Base-by-base conservation (phyloP, 2,888 invertebrate genomes). In the Ommatoiulus sabulosus region DNA sequence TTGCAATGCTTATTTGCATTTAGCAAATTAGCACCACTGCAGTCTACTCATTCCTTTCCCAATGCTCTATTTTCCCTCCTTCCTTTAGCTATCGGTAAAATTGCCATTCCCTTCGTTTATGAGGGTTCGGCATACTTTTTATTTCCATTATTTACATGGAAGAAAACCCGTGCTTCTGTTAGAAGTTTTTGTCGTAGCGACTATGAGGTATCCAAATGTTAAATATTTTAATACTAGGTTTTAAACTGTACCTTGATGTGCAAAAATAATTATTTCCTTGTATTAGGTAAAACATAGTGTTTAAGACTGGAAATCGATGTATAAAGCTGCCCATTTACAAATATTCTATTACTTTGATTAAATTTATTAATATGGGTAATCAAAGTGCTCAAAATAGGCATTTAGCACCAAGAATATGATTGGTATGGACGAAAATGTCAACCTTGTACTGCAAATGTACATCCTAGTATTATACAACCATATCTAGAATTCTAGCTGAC, bases 11-110 rank as follows among this genome's bases (percentile, higher is more conserved):
- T 35, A 80, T 80, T 24, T 24, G 43, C 24, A 80, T 12, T 80
- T 80, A 80, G 80, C 80, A 80, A 80, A 12, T 80, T 80, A 80
- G 80, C 80, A 80, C 80, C 35, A 35, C 35, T 80, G 35, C 35
- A 43, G 80, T 80, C 35, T 80, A 80, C 80, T 80, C 80, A 35
- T 80, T 80, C 80, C 72, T 72, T 24, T 72, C 72, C 72, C 10
- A 72, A 72, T 12, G 5, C 24, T 72, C 72, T 24, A 72, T 72
- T 72, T 17, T 17, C 57, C 57, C 7, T 6, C 17, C n/a, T 57
- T 35, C 80, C 15, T 15, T 0, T 80, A 80, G 80, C 35, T 3
- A 15, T 3, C 35, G 80, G 80, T 80, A 35, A 80, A 80, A 15
- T 35, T 7, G 80, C 35, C 35, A 35, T 5, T 12, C 35, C 80